Percentiles rank a stretch among this genome's conserved stretches.
Conservation (phyloP, 2,113 vertebrate species). For the Sebastes schlegelii region DNA sequence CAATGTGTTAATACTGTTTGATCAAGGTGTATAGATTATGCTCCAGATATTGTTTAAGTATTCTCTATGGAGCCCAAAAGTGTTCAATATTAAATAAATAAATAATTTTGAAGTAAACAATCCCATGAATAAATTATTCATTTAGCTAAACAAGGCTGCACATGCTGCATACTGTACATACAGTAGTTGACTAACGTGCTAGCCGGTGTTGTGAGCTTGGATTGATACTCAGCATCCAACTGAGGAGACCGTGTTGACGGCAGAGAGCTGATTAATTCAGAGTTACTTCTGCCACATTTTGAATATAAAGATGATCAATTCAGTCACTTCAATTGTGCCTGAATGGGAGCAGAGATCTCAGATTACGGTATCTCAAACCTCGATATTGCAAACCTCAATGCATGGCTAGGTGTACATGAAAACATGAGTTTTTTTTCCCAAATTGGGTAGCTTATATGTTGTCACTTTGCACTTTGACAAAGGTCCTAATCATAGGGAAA, state of each 20-base stretch:
- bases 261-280: not conserved
- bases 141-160: not conserved
- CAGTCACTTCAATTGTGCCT: not conserved
- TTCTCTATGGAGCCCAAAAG: too few relatives aligned
- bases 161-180: not conserved
- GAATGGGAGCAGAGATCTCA: not conserved
- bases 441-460: too few relatives aligned
- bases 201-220: not conserved
- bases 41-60: not conserved
- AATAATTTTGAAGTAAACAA: not conserved
- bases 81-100: not conserved
- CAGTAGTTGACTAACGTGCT: not conserved
- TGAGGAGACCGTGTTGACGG: not conserved
- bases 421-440: too few relatives aligned
- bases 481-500: too few relatives aligned
- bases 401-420: too few relatives aligned
- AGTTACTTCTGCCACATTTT: not conserved
- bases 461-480: too few relatives aligned
- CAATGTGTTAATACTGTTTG: not conserved
- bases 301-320: not conserved
- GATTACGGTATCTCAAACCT: too few relatives aligned
- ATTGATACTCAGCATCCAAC: not conserved
- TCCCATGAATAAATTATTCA: not conserved
- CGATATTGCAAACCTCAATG: too few relatives aligned
- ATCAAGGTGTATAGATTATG: not conserved